Evolutionary conservation across 2,888 invertebrate genomes (phyloP).

Genomic region (Sepiola atlantica): DNA sequence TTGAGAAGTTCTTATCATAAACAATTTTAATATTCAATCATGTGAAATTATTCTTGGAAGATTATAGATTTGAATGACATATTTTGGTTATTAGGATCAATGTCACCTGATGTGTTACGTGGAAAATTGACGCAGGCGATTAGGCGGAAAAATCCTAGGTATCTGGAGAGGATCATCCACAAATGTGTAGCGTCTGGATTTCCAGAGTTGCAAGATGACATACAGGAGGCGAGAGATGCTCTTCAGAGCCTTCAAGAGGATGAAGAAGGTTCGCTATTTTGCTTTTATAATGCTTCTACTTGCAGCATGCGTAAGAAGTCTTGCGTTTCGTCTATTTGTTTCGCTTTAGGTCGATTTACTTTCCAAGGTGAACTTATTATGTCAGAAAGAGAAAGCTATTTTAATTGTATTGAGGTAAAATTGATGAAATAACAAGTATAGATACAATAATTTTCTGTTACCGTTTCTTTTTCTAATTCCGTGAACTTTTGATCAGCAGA

Average conservation of each 20-base stretch:
- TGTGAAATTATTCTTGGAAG: background rate
- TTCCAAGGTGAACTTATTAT: too few species aligned
- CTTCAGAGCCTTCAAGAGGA: background rate
- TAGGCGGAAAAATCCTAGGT: background rate
- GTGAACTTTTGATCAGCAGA: background rate
- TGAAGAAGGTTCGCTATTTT: background rate
- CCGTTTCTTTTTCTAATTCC: background rate
- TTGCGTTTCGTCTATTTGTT: background rate
- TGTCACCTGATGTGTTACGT: background rate
- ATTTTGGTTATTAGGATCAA: background rate
- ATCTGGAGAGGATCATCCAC: background rate
- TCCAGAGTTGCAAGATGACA: background rate
- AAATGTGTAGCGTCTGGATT: background rate
- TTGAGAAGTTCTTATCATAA: too few species aligned
- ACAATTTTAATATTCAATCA: too few species aligned
- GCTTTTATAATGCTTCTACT: background rate
- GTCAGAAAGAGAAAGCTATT: too few species aligned
- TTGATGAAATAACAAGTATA: too few species aligned
- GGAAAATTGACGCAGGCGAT: background rate
- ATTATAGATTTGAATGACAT: background rate
- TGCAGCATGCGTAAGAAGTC: background rate
- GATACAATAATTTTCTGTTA: background rate
- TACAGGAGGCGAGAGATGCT: background rate
- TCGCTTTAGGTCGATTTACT: too few species aligned
- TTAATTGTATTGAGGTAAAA: too few species aligned